These are phyloP conservation scores for Panurus biarmicus DNA, from an alignment of 2,113 vertebrate species.

Conservation along the genomic window DNA sequence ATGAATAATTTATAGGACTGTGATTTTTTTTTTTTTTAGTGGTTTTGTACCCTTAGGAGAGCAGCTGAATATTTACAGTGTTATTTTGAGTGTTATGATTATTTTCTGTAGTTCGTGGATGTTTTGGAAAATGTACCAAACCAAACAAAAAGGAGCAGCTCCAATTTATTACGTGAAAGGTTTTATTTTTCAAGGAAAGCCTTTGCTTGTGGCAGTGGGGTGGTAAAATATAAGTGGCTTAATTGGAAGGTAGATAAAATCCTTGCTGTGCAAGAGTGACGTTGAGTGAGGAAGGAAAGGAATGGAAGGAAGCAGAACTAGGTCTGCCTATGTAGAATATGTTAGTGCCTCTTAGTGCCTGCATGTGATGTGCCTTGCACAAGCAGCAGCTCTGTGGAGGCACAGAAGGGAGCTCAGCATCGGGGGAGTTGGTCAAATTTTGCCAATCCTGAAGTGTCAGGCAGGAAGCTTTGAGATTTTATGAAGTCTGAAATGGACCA, in stretches of 20 bases:
- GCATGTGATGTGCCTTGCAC: not conserved
- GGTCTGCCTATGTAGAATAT: not conserved
- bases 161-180: not conserved
- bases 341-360: not conserved
- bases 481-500: not conserved
- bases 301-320: not conserved
- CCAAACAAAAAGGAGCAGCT: not conserved
- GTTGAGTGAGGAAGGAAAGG: not conserved
- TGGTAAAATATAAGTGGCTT: not conserved
- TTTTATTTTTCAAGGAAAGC: not conserved
- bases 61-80: not conserved
- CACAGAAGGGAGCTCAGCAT: not conserved
- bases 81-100: not conserved
- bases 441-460: not conserved
- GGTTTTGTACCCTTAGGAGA: not conserved
- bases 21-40: not conserved
- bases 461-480: not conserved
- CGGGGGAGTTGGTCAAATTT: not conserved
- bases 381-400: not conserved
- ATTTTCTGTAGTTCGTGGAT: not conserved
- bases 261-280: not conserved
- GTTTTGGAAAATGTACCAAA: not conserved
- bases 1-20: not conserved
- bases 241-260: not conserved
- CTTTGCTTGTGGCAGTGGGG: not conserved